phyloP scores from a whole-genome alignment of 1,140 invertebrate genomes.

The Meloidogyne exigua region DNA sequence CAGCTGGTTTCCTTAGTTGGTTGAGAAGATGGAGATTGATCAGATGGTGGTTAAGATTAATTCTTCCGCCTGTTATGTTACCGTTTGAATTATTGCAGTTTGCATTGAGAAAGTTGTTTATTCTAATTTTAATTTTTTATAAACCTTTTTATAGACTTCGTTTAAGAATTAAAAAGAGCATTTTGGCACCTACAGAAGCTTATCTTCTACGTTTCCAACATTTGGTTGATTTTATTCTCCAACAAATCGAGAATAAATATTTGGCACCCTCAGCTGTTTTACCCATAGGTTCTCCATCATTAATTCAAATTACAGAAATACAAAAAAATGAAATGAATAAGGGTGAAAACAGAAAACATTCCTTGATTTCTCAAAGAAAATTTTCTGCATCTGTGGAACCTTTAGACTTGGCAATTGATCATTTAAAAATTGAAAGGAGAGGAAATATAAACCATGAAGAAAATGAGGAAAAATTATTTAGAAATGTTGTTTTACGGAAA shows the following conservation, averaged over 20 bases:
- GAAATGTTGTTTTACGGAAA: conserved; percentile 47
- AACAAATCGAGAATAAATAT: conserved; percentile 24
- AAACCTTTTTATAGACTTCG: background rate
- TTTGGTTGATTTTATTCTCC: conserved; percentile 47
- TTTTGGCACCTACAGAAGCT: conserved; percentile 30
- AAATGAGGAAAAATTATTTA: conserved; percentile 45
- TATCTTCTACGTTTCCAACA: conserved; percentile 38
- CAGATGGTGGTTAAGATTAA: conserved; percentile 40
- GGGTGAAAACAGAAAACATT: conserved; percentile 22
- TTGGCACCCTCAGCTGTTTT: conserved; percentile 15
- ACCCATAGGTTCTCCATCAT: background rate
- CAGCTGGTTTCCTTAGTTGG: conserved; percentile 40
- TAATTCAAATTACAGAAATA: background rate
- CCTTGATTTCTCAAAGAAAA: background rate
- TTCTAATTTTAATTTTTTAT: background rate
- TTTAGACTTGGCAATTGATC: conserved; percentile 4
- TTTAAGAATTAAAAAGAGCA: background rate
- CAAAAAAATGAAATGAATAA: conserved; percentile 9
- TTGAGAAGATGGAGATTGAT: conserved; percentile 49
- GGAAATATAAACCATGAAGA: background rate
- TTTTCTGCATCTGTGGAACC: conserved; percentile 5
- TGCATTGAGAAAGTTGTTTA: conserved; percentile 39
- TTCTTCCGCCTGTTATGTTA: conserved; percentile 45
- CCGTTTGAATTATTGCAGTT: conserved; percentile 52
- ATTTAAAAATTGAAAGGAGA: background rate